Conservation (phyloP, 2,888 invertebrate species). For the Rhimphoctona megacephalus region DNA sequence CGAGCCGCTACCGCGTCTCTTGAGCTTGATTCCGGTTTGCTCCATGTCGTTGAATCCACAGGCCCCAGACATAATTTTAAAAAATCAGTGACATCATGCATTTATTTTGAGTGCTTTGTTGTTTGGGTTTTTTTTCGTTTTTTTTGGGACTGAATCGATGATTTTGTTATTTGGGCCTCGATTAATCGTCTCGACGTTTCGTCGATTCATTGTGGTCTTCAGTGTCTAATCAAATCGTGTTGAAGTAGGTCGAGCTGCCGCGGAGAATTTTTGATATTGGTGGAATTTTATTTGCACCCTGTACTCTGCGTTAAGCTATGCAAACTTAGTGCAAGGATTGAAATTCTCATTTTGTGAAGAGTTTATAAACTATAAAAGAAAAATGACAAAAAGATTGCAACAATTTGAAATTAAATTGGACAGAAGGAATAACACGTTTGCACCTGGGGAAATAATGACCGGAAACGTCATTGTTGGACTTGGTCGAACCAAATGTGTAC, state of each 20-base stretch:
- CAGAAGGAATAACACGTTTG: slow-evolving; percentile 88
- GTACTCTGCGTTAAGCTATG: background rate
- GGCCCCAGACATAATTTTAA: background rate
- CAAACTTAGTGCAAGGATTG: background rate
- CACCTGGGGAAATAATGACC: slow-evolving; percentile 89
- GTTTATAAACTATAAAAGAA: background rate
- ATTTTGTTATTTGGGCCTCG: slow-evolving; percentile 12
- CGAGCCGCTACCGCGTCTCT: too few relatives aligned
- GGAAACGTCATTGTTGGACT: slow-evolving; percentile 84
- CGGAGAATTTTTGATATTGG: background rate
- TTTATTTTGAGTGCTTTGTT: background rate
- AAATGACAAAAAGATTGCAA: slow-evolving; percentile 28
- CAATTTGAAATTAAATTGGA: slow-evolving; percentile 67
- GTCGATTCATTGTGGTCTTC: background rate
- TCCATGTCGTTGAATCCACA: background rate
- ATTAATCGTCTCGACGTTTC: background rate
- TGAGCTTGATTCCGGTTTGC: background rate
- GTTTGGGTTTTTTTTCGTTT: background rate
- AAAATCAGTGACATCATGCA: slow-evolving; percentile 10
- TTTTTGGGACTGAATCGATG: background rate
- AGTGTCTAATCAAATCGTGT: slow-evolving; percentile 3
- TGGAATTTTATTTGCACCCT: background rate
- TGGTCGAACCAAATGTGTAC: background rate
- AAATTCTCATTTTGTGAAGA: background rate
- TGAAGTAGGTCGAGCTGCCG: too few relatives aligned